Conservation (phyloP, 1,140 invertebrate species). For the Drosophila arawakana region DNA sequence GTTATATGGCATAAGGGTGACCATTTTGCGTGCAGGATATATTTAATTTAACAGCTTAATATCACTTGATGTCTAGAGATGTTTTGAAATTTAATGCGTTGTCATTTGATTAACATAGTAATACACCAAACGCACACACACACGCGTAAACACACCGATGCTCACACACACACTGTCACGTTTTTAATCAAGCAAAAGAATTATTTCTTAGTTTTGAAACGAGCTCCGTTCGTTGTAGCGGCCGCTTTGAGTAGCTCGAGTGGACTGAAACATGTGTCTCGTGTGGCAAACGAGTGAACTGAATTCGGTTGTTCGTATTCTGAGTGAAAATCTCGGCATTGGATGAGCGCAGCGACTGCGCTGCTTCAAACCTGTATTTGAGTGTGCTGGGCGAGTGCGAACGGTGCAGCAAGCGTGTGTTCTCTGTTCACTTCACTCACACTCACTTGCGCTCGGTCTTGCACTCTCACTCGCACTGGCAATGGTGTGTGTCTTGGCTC, state of each 20-base stretch:
- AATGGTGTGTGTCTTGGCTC: slow-evolving; percentile 43
- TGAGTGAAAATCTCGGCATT: slow-evolving; percentile 71
- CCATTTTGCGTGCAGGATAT: slow-evolving; percentile 78
- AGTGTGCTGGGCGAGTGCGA: neutral
- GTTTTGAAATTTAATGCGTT: slow-evolving; percentile 55
- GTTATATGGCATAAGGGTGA: slow-evolving; percentile 86
- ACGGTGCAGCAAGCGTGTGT: slow-evolving; percentile 2
- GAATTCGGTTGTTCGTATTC: slow-evolving; percentile 36
- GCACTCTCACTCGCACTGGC: slow-evolving; percentile 33
- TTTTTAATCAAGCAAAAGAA: neutral
- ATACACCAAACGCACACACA: slow-evolving; percentile 1
- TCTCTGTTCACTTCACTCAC: slow-evolving; percentile 29
- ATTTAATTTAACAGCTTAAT: slow-evolving; percentile 13
- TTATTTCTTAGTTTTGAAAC: slow-evolving; percentile 5
- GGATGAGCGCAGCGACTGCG: slow-evolving; percentile 22
- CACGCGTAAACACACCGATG: neutral
- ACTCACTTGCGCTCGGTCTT: slow-evolving; percentile 18
- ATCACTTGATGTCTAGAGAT: slow-evolving; percentile 39
- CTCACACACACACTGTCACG: slow-evolving; percentile 4
- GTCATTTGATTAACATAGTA: slow-evolving; percentile 32
- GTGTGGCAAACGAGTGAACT: slow-evolving; percentile 38
- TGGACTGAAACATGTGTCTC: slow-evolving; percentile 48
- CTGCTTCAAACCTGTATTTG: slow-evolving; percentile 58
- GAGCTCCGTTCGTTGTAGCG: slow-evolving; percentile 39
- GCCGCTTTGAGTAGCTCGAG: slow-evolving; percentile 61